Evolutionary conservation across 1,140 invertebrate species (phyloP), one percentile per base, ranked within the genome.

Genomic region (Drosophila watanabei): DNA sequence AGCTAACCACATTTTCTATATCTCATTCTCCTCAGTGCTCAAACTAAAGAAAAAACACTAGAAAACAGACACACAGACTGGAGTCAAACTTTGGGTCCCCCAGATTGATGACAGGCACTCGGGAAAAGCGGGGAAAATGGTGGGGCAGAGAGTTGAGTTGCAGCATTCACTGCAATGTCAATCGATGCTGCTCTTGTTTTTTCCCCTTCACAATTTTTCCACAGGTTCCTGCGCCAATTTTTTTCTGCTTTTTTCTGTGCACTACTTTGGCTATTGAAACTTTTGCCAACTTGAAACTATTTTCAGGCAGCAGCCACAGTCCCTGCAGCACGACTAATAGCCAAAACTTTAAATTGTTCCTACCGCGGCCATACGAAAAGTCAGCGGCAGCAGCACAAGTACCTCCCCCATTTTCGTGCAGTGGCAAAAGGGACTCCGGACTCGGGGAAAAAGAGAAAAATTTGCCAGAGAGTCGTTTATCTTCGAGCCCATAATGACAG

Each of bases 281-380:
- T 87, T 87, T 88, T 75, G 79, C 68, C 73, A 90, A 90, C 82
- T 90, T 90, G 86, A 78, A 89, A 90, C 86, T 82, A 89, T 85
- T 89, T 84, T 82, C 82, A 66, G 60, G 60, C 58, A 46, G 54
- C 33, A 49, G 39, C 37, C 41, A 20, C 37, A 30, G 28, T 28
- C 56, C 80, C 56, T 41, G 24, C 66, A 52, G 61, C 59, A 63
- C 78, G 68, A 75, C 86, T 90, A 90, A 90, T 90, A 90, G 86
- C 73, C 82, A 86, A 90, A 89, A 90, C 82, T 90, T 90, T 90
- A 90, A 90, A 90, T 90, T 86, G 87, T 86, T 90, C 65, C 75
- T 75, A 75, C 71, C 65, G 84, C 85, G 82, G 86, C 79, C 81
- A 80, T 89, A 89, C 90, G 85, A 88, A 88, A 85, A 88, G 84